Conservation (phyloP, 2,113 vertebrate genomes). For the Notiomystis cincta region DNA sequence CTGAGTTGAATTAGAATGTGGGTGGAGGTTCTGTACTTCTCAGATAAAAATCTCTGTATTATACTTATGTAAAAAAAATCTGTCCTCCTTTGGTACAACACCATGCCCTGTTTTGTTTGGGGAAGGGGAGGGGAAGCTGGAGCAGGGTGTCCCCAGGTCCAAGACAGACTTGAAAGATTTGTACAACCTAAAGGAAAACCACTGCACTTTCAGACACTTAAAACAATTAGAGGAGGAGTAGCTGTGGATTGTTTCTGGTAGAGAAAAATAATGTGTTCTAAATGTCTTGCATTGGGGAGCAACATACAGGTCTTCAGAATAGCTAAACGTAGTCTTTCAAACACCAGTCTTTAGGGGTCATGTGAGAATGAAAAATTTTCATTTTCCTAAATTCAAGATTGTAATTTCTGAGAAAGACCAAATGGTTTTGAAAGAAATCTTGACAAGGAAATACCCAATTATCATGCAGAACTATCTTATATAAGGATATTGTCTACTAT, state of each 20-base stretch:
- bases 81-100: background rate
- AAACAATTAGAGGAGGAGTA: background rate
- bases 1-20: background rate
- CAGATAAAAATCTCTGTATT: background rate
- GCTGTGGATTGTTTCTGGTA: background rate
- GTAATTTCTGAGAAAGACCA: background rate
- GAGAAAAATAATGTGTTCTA: background rate
- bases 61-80: background rate
- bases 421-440: background rate
- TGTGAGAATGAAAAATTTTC: background rate
- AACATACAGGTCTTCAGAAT: background rate
- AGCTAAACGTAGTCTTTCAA: background rate
- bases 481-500: background rate
- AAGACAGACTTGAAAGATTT: background rate
- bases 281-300: background rate
- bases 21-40: background rate
- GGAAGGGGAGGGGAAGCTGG: accelerated
- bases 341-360: background rate
- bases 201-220: background rate
- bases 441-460: background rate
- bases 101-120: background rate
- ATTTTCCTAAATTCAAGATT: background rate
- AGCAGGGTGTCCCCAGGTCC: background rate
- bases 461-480: background rate
- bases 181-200: background rate